Evolutionary conservation across 2,113 vertebrate genomes (phyloP), one percentile per base, ranked within the genome.

Genomic region (Pogonocichla stellata): DNA sequence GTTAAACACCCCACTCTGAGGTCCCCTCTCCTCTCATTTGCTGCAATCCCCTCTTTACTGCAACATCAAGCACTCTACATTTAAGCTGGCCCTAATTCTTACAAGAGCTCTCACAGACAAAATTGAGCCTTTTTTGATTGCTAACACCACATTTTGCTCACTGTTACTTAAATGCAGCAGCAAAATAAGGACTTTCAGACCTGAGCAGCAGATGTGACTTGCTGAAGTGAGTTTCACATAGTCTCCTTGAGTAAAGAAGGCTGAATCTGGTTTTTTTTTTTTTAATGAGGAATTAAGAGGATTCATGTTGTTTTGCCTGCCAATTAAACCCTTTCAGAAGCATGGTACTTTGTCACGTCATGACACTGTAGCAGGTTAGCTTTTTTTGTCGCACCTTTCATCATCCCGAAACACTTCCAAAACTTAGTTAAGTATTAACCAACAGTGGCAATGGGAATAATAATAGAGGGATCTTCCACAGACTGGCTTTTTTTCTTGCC

Each of bases 361-460:
- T 36, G 45, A 62, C 26, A 18, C 45, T 40, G 43, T 38, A 60
- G 47, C 40, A 54, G 26, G 33, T 72, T 77, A 67, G 19, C 12
- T 72, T 81, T 79, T 91, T 61, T 48, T 8, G 42, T 47, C 92
- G 50, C 31, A 86, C 28, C 36, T 94, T 95, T 90, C 79, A 31
- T 88, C 74, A 64, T 57, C 34, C 34, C 28, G 36, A 54, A 92
- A 51, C 28, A 67, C 9, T 86, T 90, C 60, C 75, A 91, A 93
- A 96, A 88, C 16, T 77, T 64, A 69, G 81, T 93, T 88, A 91
- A 87, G 12, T 65, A 95, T 95, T 96, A 96, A 92, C 81, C 43
- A 80, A 1, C 20, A 50, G n/a, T 26, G 28, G 7, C 50, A 80
- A 15, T 36, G 29, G 62, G 25, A 80, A 90, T 33, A 33, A 29